Evolutionary conservation across 2,888 invertebrate species (phyloP), one percentile per base, ranked within the genome.

Genomic region (Eurytoma californica): DNA sequence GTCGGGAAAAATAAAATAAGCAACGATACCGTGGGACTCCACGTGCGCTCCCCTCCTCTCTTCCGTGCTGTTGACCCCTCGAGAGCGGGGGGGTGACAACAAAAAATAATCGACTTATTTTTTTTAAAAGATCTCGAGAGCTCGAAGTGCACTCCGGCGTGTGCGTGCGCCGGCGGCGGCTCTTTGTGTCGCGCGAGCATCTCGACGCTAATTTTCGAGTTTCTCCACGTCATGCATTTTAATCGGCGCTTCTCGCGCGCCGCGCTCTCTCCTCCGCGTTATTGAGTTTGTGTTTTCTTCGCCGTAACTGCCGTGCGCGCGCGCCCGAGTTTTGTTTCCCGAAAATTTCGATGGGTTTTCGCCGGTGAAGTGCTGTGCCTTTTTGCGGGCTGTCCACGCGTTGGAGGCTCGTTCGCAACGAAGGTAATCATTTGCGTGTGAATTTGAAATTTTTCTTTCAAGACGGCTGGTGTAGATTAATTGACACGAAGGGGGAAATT

Each of bases 181-280:
- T 30, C 5, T 61, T 5, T 61, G 55, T 39, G 63, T 53, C 16
- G 28, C 65, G 55, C n/a, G 58, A 9, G 16, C 12, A 13, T 28
- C 30, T 47, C 1, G 24, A 30, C 53, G 55, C 55, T 58, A 58
- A 57, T 58, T 51, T 39, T 55, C 20, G 24, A 66, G 14, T 65
- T 58, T 49, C 49, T 58, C 51, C 49, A 67, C 74, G 66, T 74
- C 66, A 74, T 67, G 66, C 58, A 67, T 74, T 58, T 66, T 74
- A 74, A 74, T 66, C 58, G 73, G 16, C 7, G 55, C 49, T 14
- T 5, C 14, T 30, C 28, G 30, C 30, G 66, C 58, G 66, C 74
- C 30, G 18, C 39, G 39, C 24, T 58, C 18, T 18, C n/a, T 58
- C 39, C 55, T 55, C 14, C 20, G 47, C 28, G 20, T 66, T 57